These are phyloP conservation scores for Anhinga rufa DNA, from an alignment of 2,113 vertebrate genomes.

Conservation along the genomic window DNA sequence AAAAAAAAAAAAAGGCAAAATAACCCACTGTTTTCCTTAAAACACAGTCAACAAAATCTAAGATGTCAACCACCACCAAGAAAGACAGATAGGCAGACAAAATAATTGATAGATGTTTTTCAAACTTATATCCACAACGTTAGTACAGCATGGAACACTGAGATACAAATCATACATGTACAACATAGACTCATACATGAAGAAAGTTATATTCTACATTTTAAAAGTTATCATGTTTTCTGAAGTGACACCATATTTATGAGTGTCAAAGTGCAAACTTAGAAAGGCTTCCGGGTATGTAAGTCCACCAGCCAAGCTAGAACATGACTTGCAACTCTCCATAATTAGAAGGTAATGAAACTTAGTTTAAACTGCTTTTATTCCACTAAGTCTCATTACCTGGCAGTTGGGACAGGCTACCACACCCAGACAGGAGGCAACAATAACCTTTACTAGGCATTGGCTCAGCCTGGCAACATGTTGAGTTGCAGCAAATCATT, in stretches of 20 bases:
- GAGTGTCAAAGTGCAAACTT: background rate
- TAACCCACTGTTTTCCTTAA: background rate
- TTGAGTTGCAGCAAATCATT: background rate
- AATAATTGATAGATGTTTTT: background rate
- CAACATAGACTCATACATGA: background rate
- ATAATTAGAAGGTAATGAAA: background rate
- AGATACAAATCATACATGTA: background rate
- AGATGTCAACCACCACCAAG: background rate
- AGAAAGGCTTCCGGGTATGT: background rate
- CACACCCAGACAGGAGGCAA: background rate
- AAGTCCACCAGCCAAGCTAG: background rate
- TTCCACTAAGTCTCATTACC: background rate
- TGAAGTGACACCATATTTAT: background rate
- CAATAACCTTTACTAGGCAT: background rate
- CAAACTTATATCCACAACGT: accelerated
- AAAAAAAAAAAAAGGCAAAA: background rate
- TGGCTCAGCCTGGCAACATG: background rate
- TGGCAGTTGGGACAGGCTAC: background rate
- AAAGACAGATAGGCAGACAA: background rate
- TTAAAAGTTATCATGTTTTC: background rate
- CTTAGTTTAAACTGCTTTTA: background rate
- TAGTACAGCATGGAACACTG: background rate
- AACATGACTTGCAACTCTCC: background rate
- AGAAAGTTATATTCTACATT: background rate
- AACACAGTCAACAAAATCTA: background rate